Conservation (phyloP, 2,888 invertebrate genomes). For the Rambutsinella grinnellia region DNA sequence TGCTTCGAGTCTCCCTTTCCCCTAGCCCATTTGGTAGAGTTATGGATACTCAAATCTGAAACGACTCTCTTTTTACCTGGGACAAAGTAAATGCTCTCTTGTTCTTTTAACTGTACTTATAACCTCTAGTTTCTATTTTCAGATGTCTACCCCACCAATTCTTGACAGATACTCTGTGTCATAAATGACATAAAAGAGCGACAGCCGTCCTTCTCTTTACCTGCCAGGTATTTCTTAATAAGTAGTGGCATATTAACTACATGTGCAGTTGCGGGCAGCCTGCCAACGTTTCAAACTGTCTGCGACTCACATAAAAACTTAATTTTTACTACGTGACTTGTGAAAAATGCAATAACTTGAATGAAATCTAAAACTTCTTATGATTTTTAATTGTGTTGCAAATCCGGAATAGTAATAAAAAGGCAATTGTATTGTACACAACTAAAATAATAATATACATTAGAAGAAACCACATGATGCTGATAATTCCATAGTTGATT, state of each 20-base stretch:
- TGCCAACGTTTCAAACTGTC: too few relatives aligned
- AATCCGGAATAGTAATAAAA: background rate
- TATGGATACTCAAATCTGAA: background rate
- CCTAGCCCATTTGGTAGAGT: background rate
- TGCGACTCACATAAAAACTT: too few relatives aligned
- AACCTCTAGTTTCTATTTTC: conserved; percentile 14
- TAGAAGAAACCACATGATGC: background rate
- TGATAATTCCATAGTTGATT: conserved; percentile 22
- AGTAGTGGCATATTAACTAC: too few relatives aligned
- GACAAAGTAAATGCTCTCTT: background rate
- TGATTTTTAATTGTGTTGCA: background rate
- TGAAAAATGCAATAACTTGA: background rate
- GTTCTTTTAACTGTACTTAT: too few relatives aligned
- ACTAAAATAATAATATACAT: background rate
- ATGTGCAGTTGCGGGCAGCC: too few relatives aligned
- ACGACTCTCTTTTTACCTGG: background rate
- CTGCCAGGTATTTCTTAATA: background rate
- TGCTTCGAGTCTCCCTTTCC: background rate
- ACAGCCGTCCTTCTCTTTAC: conserved; percentile 27
- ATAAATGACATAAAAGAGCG: conserved; percentile 28
- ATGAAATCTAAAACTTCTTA: background rate
- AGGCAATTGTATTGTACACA: background rate
- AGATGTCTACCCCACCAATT: conserved; percentile 20
- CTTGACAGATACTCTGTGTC: conserved; percentile 40
- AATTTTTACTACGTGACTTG: too few relatives aligned